phyloP scores from a whole-genome alignment of 2,797 vertebrate species.

The Onychomys arenicola region DNA sequence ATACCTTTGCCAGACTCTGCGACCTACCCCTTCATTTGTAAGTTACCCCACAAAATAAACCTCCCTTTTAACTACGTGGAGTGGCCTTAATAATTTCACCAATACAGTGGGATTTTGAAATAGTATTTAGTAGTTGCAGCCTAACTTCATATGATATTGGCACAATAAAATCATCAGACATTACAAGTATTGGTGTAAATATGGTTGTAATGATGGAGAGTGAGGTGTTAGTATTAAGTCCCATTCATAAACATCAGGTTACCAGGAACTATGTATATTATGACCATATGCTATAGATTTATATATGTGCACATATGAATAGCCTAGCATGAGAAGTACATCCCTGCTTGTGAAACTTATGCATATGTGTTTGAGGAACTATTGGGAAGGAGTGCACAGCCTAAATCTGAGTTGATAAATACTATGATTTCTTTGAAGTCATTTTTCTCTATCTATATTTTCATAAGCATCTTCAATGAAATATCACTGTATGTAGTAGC shows the following conservation, averaged over 20 bases:
- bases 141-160: not conserved
- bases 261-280: not conserved
- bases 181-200: not conserved
- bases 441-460: not conserved
- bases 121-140: not conserved
- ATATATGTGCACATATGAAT: not conserved
- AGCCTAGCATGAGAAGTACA: not conserved
- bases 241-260: not conserved
- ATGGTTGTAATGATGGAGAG: not conserved
- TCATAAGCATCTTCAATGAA: slow-evolving; percentile 8
- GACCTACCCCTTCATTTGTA: too few relatives aligned
- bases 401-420: slow-evolving; percentile 30
- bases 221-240: not conserved
- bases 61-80: too few relatives aligned
- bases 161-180: slow-evolving; percentile 12
- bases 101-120: not conserved
- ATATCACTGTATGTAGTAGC: not conserved
- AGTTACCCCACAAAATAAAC: too few relatives aligned
- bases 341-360: not conserved
- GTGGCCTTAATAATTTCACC: too few relatives aligned
- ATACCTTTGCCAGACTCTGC: too few relatives aligned
- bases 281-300: not conserved
- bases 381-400: not conserved
- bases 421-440: not conserved
- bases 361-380: not conserved